These are phyloP conservation scores for Cyprinodon variegatus DNA, from an alignment of 2,113 vertebrate genomes.

Conservation along the genomic window DNA sequence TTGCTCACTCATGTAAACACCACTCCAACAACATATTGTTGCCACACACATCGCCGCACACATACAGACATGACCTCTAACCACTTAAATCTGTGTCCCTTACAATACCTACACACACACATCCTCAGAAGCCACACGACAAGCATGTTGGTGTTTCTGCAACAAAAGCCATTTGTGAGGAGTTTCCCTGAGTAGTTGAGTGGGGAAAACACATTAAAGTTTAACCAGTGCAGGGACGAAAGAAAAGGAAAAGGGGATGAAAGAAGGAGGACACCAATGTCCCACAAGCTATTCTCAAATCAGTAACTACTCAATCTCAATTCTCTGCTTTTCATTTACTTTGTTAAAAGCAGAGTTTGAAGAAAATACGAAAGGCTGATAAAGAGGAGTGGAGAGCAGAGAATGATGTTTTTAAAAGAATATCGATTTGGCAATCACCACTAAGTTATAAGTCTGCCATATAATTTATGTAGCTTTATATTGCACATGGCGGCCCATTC, in stretches of 20 bases:
- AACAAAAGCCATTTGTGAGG: slow-evolving; percentile 78
- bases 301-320: slow-evolving; percentile 6
- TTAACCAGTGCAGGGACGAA: slow-evolving; percentile 65
- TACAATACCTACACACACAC: slow-evolving; percentile 43
- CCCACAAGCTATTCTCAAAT: slow-evolving; percentile 20
- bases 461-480: slow-evolving; percentile 15
- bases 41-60: slow-evolving; percentile 29
- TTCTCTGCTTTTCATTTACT: slow-evolving; percentile 2
- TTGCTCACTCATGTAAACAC: slow-evolving; percentile 68
- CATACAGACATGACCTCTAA: slow-evolving; percentile 30
- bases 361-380: slow-evolving; percentile 8
- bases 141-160: slow-evolving; percentile 73
- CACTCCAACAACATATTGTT: slow-evolving; percentile 61
- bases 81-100: slow-evolving; percentile 66
- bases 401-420: slow-evolving; percentile 16
- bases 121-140: slow-evolving; percentile 52
- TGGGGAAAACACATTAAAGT: slow-evolving; percentile 77
- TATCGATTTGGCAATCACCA: slow-evolving; percentile 31
- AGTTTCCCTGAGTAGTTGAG: slow-evolving; percentile 76
- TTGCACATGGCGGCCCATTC: slow-evolving; percentile 4
- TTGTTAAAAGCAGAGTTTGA: slow-evolving; percentile 20
- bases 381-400: slow-evolving; percentile 10
- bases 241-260: slow-evolving; percentile 36
- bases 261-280: slow-evolving; percentile 57
- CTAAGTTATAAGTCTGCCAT: slow-evolving; percentile 35